phyloP scores from a whole-genome alignment of 2,888 invertebrate species.

The Euspilapteryx auroguttella region DNA sequence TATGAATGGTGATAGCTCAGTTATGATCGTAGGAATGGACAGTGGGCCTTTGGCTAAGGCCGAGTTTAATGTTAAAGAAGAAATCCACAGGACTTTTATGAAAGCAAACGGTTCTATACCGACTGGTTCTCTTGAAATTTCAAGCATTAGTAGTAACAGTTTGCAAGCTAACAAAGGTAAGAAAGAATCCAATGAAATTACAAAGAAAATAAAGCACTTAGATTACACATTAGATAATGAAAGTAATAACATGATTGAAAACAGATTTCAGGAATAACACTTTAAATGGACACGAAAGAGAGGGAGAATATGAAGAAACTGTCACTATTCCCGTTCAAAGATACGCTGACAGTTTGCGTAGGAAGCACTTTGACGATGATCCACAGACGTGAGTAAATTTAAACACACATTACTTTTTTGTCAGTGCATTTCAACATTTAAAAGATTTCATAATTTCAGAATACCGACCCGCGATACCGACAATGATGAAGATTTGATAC shows the following conservation, averaged over 20 bases:
- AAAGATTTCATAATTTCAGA: constrained; percentile 14
- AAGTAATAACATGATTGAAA: too few relatives aligned
- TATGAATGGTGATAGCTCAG: constrained; percentile 13
- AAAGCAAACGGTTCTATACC: constrained; percentile 27
- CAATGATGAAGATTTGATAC: constrained; percentile 36
- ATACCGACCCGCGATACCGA: constrained; percentile 21
- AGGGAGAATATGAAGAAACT: constrained; percentile 64
- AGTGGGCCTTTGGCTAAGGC: constrained; percentile 45
- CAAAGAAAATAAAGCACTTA: too few relatives aligned
- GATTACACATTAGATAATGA: too few relatives aligned
- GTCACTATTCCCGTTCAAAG: constrained; percentile 53
- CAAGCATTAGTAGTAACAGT: too few relatives aligned
- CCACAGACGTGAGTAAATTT: constrained; percentile 26
- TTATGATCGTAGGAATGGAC: constrained; percentile 28
- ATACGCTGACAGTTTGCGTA: constrained; percentile 56
- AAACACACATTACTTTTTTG: too few relatives aligned
- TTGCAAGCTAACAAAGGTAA: too few relatives aligned
- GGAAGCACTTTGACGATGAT: constrained; percentile 42
- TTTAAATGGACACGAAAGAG: constrained; percentile 51
- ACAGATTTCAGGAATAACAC: constrained; percentile 23
- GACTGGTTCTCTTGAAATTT: too few relatives aligned
- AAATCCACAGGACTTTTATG: constrained; percentile 37
- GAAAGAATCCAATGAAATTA: too few relatives aligned
- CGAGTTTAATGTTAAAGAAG: constrained; percentile 42
- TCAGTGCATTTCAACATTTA: too few relatives aligned